Base-by-base conservation (phyloP, 2,113 vertebrate species). In the Eretmochelys imbricata region DNA sequence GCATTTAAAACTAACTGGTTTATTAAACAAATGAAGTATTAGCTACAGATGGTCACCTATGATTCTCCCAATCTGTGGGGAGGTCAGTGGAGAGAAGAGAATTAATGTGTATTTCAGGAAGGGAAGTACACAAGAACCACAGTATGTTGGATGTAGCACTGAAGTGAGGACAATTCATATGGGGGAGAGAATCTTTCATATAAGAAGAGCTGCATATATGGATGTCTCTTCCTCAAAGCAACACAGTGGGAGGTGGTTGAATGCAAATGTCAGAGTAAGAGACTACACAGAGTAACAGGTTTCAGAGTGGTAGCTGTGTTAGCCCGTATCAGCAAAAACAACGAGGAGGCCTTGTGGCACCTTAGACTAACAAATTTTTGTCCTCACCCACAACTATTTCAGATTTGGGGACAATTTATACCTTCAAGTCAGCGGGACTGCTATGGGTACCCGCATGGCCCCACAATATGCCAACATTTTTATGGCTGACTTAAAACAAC, bases 11-110 rank as follows among this genome's bases (percentile, higher is more conserved):
- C 27, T 6, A 29, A 59, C 25, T 29, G 6, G 59, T 31, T 62
- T 62, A 31, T 62, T 62, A 62, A 62, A 62, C 29, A 62, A 62
- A 62, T 11, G 27, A 57, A 35, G 59, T 62, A 31, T 62, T 19
- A 84, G 54, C 24, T 42, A 31, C 22, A n/a, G 0, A 0, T 0
- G 0, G 90, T 81, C 27, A 82, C 42, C 75, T 72, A 2, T 0
- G 1, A 29, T 80, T 94, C 87, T 87, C 93, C 84, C 55, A 42
- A 79, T 91, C 42, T 91, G 19, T 2, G 11, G 53, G 51, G 87
- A 91, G 20, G n/a, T 38, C 2, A 55, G 79, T 10, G 59, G 31
- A 48, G 0, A 0, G 88, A 87, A 88, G 57, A 59, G 59, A 42
- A 72, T 24, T 20, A n/a, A 69, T 69, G 4, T 38, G n/a, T 38